Evolutionary conservation across 1,140 invertebrate genomes (phyloP).

Genomic region (Mya arenaria): DNA sequence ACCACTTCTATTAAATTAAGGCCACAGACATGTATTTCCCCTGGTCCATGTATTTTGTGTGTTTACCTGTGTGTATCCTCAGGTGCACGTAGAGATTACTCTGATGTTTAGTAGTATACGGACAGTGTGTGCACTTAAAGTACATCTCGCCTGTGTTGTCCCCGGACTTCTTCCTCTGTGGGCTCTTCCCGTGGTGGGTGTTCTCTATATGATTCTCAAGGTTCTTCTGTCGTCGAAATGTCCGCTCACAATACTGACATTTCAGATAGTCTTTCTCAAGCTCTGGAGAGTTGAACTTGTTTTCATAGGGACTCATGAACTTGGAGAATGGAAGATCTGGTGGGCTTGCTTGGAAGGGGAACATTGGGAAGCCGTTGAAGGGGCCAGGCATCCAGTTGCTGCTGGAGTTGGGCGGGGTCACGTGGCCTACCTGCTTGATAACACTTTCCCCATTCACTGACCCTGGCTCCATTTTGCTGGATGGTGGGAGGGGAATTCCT

Average conservation of each 20-base stretch:
- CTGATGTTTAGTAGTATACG: constrained; percentile 80
- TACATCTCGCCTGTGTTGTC: constrained; percentile 77
- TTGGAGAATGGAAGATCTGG: constrained; percentile 71
- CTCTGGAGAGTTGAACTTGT: constrained; percentile 67
- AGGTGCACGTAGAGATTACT: constrained; percentile 80
- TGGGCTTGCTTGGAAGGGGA: constrained; percentile 71
- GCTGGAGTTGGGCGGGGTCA: constrained; percentile 57
- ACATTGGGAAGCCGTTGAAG: constrained; percentile 69
- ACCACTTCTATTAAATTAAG: neutral
- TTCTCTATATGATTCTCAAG: constrained; percentile 78
- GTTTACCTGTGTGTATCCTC: constrained; percentile 79
- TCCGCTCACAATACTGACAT: constrained; percentile 78
- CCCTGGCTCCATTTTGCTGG: constrained; percentile 17
- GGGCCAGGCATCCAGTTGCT: constrained; percentile 67
- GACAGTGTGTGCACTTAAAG: constrained; percentile 80
- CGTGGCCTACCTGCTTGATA: constrained; percentile 44
- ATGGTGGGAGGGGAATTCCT: constrained; percentile 29
- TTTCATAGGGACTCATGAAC: constrained; percentile 72
- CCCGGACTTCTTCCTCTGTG: constrained; percentile 64
- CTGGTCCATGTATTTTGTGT: neutral
- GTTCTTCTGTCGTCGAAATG: constrained; percentile 78
- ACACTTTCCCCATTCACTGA: constrained; percentile 36
- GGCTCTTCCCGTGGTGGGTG: constrained; percentile 76
- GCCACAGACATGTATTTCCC: neutral
- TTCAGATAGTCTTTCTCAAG: constrained; percentile 79